Conservation (phyloP, 1,140 invertebrate genomes). For the Melanaphis sacchari region DNA sequence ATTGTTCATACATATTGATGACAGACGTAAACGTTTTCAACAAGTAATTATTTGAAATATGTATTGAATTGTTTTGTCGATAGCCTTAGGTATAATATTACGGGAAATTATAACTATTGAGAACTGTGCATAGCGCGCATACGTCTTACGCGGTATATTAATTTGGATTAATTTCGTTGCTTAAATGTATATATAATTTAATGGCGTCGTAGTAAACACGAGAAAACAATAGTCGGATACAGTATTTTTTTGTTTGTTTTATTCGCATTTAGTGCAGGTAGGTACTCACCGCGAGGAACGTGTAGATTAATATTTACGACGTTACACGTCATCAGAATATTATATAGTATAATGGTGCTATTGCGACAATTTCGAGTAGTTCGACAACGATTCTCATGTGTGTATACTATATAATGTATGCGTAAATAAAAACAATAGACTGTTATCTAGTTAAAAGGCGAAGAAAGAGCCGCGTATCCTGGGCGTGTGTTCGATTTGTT, state of each 20-base stretch:
- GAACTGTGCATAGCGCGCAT: neutral
- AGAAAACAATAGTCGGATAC: neutral
- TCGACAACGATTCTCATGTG: neutral
- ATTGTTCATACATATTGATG: neutral
- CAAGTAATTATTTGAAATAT: neutral
- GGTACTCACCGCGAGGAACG: neutral
- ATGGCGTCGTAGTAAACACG: neutral
- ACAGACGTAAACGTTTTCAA: neutral
- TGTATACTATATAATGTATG: neutral
- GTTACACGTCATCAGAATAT: neutral
- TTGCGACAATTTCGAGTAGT: neutral
- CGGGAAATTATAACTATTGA: neutral
- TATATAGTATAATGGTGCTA: neutral
- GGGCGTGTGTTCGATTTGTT: neutral
- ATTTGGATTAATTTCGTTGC: neutral
- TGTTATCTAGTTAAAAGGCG: neutral
- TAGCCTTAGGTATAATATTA: neutral
- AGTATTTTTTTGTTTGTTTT: neutral
- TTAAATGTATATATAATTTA: neutral
- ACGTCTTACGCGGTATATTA: neutral
- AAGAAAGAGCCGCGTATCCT: neutral
- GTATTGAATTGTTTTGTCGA: neutral
- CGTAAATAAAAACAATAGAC: neutral
- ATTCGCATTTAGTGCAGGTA: neutral
- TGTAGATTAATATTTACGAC: slow-evolving; percentile 6